Conservation (phyloP, 2,113 vertebrate species). For the Chaetodon auriga region DNA sequence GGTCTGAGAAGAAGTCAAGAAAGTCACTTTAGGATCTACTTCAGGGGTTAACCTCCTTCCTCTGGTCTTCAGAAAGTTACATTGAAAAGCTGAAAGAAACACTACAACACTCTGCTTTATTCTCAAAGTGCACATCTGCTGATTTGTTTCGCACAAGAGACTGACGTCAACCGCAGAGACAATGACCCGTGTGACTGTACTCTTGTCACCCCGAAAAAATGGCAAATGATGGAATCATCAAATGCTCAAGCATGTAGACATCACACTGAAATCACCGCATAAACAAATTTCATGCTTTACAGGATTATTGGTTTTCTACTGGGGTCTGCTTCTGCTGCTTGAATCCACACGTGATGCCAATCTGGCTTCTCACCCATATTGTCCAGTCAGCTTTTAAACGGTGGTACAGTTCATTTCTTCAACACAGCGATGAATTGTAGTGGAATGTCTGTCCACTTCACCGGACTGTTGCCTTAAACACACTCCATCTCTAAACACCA, state of each 20-base stretch:
- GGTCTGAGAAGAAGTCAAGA: not conserved
- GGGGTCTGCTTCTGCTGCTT: slow-evolving; percentile 16
- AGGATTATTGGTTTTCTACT: slow-evolving; percentile 25
- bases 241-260: not conserved
- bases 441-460: not conserved
- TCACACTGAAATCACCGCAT: not conserved
- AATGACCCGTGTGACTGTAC: slow-evolving; percentile 13
- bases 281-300: slow-evolving; percentile 14
- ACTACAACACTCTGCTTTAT: not conserved
- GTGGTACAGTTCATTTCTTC: not conserved
- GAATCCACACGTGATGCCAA: not conserved
- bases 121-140: too few species aligned
- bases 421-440: not conserved
- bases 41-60: not conserved
- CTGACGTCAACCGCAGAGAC: not conserved
- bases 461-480: not conserved
- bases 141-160: too few species aligned
- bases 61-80: not conserved
- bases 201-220: not conserved
- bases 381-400: not conserved
- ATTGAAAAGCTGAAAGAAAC: not conserved
- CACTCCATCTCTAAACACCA: not conserved
- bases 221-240: slow-evolving; percentile 22
- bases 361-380: not conserved
- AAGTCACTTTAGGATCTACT: not conserved